phyloP scores from a whole-genome alignment of 2,888 invertebrate genomes.

The Formica aserva region DNA sequence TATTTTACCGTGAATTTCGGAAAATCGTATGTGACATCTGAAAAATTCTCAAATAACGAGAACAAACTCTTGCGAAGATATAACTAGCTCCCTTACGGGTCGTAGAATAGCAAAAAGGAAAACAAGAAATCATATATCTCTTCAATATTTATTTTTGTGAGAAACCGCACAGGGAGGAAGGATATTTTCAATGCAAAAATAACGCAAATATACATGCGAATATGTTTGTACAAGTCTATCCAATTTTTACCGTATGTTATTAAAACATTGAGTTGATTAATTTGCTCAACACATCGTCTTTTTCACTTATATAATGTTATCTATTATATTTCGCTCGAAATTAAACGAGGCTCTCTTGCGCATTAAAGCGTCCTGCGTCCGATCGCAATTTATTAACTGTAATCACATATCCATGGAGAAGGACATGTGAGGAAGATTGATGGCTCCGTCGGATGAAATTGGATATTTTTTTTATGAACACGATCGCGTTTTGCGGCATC shows the following conservation, averaged over 20 bases:
- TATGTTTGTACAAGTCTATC: constrained; percentile 10
- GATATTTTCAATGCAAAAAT: constrained; percentile 19
- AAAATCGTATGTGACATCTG: neutral
- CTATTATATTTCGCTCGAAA: neutral
- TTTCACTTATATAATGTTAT: neutral
- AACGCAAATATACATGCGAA: neutral
- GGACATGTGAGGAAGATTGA: constrained; percentile 67
- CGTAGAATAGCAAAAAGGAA: constrained; percentile 7
- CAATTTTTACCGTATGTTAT: neutral
- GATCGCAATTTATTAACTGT: constrained; percentile 62
- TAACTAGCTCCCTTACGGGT: neutral
- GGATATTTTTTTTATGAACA: constrained; percentile 58
- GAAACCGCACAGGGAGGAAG: neutral
- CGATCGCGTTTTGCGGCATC: constrained; percentile 47
- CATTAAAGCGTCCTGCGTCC: constrained; percentile 26
- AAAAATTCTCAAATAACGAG: constrained; percentile 48
- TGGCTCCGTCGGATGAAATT: constrained; percentile 65
- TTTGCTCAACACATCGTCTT: too few relatives aligned
- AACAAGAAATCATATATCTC: constrained; percentile 25
- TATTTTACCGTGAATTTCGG: neutral
- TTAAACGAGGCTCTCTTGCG: constrained; percentile 9
- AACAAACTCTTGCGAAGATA: neutral
- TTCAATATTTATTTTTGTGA: constrained; percentile 41
- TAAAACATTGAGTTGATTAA: constrained; percentile 5
- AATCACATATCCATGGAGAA: constrained; percentile 50